These are phyloP conservation scores for Pipistrellus pipistrellus DNA, from an alignment of 2,797 vertebrate genomes.

Conservation along the genomic window DNA sequence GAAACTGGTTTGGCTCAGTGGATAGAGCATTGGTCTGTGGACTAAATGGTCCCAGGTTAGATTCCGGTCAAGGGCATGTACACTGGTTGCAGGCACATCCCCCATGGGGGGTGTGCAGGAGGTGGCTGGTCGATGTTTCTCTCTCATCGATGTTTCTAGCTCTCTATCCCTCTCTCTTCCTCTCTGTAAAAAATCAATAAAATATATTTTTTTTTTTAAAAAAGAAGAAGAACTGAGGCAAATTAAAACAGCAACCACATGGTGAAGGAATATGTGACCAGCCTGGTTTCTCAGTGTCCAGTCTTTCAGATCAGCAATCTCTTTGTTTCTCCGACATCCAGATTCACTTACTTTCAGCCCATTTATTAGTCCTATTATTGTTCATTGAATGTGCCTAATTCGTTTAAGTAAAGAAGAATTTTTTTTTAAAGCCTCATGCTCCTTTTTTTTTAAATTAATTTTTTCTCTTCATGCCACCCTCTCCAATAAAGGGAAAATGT, in stretches of 20 bases:
- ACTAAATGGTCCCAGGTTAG: too few species aligned
- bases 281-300: background rate
- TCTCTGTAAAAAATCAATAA: too few species aligned
- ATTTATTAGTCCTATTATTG: background rate
- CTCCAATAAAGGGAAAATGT: conserved; percentile 55
- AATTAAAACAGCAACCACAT: conserved; percentile 37
- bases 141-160: too few species aligned
- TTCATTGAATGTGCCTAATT: background rate
- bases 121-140: too few species aligned
- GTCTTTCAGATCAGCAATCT: background rate
- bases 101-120: too few species aligned
- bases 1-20: too few species aligned
- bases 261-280: background rate
- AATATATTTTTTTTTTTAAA: too few species aligned
- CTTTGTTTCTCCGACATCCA: background rate
- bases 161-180: too few species aligned
- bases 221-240: background rate
- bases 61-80: too few species aligned
- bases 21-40: too few species aligned
- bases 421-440: background rate
- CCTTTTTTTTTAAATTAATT: conserved; percentile 19
- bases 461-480: conserved; percentile 34
- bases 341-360: background rate
- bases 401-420: conserved; percentile 2
- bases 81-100: too few species aligned